Evolutionary conservation across 2,797 vertebrate species (phyloP), one percentile per base, ranked within the genome.

Genomic region (Numenius phaeopus): DNA sequence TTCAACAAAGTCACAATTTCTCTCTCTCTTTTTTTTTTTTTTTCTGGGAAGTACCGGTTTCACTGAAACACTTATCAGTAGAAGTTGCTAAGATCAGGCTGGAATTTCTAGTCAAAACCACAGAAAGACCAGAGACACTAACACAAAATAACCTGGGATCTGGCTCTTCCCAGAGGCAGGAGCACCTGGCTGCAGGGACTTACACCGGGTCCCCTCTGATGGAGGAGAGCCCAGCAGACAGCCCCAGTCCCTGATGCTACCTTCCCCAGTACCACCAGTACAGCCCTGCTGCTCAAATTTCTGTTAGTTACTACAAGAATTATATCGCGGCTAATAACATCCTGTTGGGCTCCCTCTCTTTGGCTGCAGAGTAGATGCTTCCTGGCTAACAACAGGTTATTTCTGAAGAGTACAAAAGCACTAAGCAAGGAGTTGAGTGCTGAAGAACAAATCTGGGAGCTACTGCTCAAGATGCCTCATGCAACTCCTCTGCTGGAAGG

Each of bases 71-170:
- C 20, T 14, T 59, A 47, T 29, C 52, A 75, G 47, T 52, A 83
- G 30, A 67, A 82, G 8, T 23, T 88, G 37, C 52, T 82, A 59
- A 55, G 18, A 65, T 16, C 16, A 69, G 7, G 27, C 5, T 87
- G 77, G 69, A 93, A 89, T 86, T 96, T 94, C 57, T 90, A 4
- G 23, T 34, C 10, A 57, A 92, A 94, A 37, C 77, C 89, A 67
- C 73, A 90, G 69, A 86, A 81, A 90, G 16, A 84, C 4, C 57
- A 58, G 19, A 90, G 37, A 14, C 2, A 57, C 27, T 13, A 32
- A 59, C 39, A 40, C 19, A 34, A 81, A 89, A 67, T 37, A 90
- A 78, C 39, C 39, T 50, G 32, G 57, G 18, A 44, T 15, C 10
- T 44, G 71, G 52, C 50, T 62, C 23, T 85, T 76, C 47, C 46